Evolutionary conservation across 2,797 vertebrate genomes (phyloP).

Genomic region (Sebastes nivosus): DNA sequence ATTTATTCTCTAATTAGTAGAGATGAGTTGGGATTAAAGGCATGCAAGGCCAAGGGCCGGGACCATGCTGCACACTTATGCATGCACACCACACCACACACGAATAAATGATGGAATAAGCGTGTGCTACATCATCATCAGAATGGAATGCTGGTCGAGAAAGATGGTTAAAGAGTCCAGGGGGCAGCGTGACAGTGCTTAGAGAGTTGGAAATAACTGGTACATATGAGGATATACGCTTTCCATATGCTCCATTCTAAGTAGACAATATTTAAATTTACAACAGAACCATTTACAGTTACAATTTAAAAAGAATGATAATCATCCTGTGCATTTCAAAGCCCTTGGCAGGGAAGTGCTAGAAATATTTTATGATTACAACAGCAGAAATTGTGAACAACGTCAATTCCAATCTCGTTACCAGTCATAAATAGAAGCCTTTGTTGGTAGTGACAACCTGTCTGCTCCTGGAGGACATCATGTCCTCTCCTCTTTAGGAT

Average conservation of each 20-base stretch:
- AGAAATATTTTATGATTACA: conserved; percentile 21
- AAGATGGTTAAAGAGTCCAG: background rate
- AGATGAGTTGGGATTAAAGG: conserved; percentile 42
- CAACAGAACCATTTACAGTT: background rate
- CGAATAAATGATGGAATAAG: conserved; percentile 52
- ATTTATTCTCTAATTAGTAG: conserved; percentile 64
- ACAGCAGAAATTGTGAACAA: conserved; percentile 19
- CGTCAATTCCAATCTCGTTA: conserved; percentile 41
- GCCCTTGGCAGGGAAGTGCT: conserved; percentile 1
- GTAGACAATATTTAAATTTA: background rate
- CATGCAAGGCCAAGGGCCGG: conserved; percentile 12
- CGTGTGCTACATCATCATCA: conserved; percentile 33
- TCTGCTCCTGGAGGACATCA: conserved; percentile 58
- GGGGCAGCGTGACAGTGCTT: background rate
- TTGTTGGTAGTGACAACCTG: conserved; percentile 60
- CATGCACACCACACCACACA: conserved; percentile 28
- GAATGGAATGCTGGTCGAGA: background rate
- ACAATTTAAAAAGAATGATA: background rate
- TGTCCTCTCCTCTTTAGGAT: conserved; percentile 48
- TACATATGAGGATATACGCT: background rate
- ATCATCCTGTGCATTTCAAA: background rate
- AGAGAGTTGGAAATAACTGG: background rate
- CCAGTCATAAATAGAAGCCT: conserved; percentile 26
- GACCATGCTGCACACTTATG: conserved; percentile 16
- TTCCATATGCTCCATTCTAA: background rate